Percentiles rank a stretch among this genome's conserved stretches.
Conservation (phyloP, 37 sponge, comb jelly and placozoan species). For the Cliona cf. orientalis region DNA sequence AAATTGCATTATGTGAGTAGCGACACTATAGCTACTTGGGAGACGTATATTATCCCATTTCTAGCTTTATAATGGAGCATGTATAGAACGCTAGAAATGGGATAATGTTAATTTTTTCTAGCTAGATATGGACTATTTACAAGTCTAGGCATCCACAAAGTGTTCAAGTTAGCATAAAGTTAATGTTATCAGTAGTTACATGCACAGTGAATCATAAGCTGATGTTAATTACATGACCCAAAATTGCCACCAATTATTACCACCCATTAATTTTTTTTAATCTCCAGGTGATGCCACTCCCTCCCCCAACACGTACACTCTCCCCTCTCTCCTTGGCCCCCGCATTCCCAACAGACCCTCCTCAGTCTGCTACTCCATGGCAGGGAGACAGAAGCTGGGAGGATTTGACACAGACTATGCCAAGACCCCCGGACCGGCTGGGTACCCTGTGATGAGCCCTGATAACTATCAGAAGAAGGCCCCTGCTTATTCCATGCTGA, state of each 20-base stretch:
- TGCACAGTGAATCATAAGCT: too few relatives aligned
- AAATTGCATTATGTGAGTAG: too few relatives aligned
- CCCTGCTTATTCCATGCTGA: conserved; percentile 81
- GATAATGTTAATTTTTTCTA: neutral
- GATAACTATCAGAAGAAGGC: conserved; percentile 59
- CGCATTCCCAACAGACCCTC: conserved; percentile 69
- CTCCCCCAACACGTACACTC: conserved; percentile 91
- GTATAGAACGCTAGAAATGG: neutral
- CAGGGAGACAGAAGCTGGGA: conserved; percentile 84
- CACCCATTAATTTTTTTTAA: too few relatives aligned
- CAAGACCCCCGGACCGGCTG: conserved; percentile 89
- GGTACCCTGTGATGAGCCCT: conserved; percentile 59
- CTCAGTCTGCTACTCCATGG: conserved; percentile 89
- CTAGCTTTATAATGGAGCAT: neutral
- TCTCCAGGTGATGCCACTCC: conserved; percentile 88
- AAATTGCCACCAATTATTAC: too few relatives aligned
- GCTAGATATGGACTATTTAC: too few relatives aligned
- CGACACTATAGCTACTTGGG: too few relatives aligned
- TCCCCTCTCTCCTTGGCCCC: conserved; percentile 89
- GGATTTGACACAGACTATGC: conserved; percentile 89
- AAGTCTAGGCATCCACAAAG: too few relatives aligned
- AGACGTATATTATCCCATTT: neutral
- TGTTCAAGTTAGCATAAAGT: too few relatives aligned
- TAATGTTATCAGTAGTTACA: too few relatives aligned
- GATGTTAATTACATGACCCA: too few relatives aligned